Conservation (phyloP, 2,113 vertebrate genomes). For the Urocitellus parryii region DNA sequence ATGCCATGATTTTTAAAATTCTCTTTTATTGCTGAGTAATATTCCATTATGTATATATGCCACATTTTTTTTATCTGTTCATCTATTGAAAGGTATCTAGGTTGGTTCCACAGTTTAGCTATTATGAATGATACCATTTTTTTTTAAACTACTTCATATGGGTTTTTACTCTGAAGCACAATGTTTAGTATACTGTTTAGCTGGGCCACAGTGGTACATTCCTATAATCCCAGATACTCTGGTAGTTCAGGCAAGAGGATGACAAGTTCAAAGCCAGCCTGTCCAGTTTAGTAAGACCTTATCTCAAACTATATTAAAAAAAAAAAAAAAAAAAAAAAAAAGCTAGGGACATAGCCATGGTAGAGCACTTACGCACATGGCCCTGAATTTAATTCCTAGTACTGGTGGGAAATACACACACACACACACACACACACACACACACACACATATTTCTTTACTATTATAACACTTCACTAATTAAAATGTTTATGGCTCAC, state of each 20-base stretch:
- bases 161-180: neutral
- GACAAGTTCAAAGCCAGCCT: neutral
- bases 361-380: neutral
- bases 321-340: neutral
- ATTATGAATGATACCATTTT: neutral
- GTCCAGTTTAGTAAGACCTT: neutral
- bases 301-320: neutral
- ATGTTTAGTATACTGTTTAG: neutral
- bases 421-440: no score
- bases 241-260: neutral
- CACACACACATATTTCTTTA: no score
- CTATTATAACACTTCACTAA: neutral
- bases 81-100: no score
- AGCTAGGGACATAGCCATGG: neutral
- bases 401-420: no score
- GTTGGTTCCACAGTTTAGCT: no score
- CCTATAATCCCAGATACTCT: neutral
- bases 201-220: neutral
- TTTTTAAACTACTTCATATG: neutral
- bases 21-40: no score
- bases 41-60: no score
- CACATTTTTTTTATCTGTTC: no score
- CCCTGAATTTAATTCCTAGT: neutral
- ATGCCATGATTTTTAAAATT: no score
- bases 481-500: rapidly evolving